phyloP scores from a whole-genome alignment of 2,888 invertebrate genomes.

The Hypomecis punctinalis region DNA sequence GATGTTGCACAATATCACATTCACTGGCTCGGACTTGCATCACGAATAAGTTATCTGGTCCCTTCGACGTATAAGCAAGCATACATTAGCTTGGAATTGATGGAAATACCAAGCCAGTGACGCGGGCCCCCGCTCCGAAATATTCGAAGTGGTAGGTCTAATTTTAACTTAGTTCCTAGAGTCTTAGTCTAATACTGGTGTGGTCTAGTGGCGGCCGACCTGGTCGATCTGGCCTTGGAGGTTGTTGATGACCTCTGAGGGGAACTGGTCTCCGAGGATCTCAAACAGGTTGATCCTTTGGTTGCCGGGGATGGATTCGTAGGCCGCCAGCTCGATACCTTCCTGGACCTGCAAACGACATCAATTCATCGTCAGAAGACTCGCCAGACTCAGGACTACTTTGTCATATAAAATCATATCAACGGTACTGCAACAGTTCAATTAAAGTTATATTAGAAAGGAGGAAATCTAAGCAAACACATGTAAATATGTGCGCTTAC shows the following conservation, averaged over 20 bases:
- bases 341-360: constrained; percentile 87
- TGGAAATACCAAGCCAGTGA: constrained; percentile 28
- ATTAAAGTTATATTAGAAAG: constrained; percentile 10
- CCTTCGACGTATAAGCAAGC: constrained; percentile 9
- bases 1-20: constrained; percentile 80
- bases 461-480: constrained; percentile 1
- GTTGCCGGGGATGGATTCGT: constrained; percentile 94
- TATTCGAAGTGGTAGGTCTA: constrained; percentile 13
- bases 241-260: constrained; percentile 94
- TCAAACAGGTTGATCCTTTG: constrained; percentile 93
- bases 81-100: constrained; percentile 37
- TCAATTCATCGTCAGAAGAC: not conserved
- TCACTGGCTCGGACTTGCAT: constrained; percentile 70
- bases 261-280: constrained; percentile 93
- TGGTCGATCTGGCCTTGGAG: constrained; percentile 94
- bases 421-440: not conserved
- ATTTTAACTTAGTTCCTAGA: constrained; percentile 22
- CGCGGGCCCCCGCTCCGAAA: constrained; percentile 16
- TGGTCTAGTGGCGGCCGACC: constrained; percentile 87
- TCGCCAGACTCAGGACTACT: not conserved
- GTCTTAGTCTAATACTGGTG: constrained; percentile 15
- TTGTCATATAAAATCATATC: too few species aligned
- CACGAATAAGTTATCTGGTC: constrained; percentile 71
- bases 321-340: constrained; percentile 93
- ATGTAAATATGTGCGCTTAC: constrained; percentile 4